Conservation (phyloP, 2,797 vertebrate species). For the Labeo calbasu region DNA sequence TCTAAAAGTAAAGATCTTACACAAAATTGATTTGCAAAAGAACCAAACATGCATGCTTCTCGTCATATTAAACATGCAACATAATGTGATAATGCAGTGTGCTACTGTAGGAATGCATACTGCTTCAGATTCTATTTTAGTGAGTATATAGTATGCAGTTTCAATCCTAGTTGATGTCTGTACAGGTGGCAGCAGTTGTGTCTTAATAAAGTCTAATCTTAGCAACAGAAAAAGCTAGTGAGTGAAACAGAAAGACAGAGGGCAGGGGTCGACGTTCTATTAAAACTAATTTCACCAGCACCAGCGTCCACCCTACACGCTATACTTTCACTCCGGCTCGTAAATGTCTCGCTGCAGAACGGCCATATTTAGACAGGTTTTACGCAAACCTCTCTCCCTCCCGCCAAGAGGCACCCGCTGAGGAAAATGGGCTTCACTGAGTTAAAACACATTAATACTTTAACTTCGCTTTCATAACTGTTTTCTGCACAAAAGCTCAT, state of each 20-base stretch:
- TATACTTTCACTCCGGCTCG: background rate
- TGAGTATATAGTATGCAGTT: background rate
- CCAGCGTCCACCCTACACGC: background rate
- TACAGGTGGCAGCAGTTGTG: constrained; percentile 4
- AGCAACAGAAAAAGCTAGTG: constrained; percentile 2
- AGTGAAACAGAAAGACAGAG: constrained; percentile 9
- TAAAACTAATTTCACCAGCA: background rate
- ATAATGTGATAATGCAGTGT: background rate
- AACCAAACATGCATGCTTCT: background rate
- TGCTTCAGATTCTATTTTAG: background rate
- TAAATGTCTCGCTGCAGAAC: background rate
- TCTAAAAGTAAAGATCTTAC: background rate
- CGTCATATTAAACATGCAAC: background rate
- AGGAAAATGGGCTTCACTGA: background rate
- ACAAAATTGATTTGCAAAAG: background rate
- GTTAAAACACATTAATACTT: background rate
- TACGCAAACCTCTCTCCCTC: background rate
- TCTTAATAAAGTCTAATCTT: constrained; percentile 18
- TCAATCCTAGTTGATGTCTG: background rate
- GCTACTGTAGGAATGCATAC: background rate
- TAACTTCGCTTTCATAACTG: background rate
- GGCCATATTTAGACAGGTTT: constrained; percentile 15
- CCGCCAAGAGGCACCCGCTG: background rate
- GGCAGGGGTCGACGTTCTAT: constrained; percentile 14
- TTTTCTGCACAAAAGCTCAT: background rate